Evolutionary conservation across 1,140 invertebrate genomes (phyloP), one percentile per base, ranked within the genome.

Genomic region (Oscheius sp.): DNA sequence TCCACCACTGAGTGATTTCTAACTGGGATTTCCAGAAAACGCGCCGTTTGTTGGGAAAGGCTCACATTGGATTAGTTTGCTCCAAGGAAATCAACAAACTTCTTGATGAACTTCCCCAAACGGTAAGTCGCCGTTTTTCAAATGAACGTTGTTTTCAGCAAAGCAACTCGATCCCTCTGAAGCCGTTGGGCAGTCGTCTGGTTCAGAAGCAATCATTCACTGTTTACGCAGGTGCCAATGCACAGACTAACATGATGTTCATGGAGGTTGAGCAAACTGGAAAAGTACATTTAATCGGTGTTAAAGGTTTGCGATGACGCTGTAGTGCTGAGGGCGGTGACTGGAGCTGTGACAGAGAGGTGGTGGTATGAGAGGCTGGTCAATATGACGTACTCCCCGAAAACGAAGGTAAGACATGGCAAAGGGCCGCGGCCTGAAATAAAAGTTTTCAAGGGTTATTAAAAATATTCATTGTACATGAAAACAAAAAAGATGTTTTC

Each of bases 291-390:
- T n/a, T n/a, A n/a, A n/a, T n/a, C n/a, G n/a, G 18, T 31, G 31
- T 65, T 63, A 42, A 72, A 87, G 87, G 87, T 98, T 20, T 91
- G 95, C 80, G 95, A 99, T 85, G 96, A 99, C 85, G 96, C 95
- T 13, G 89, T 99, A 29, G 92, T 99, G 18, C 86, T 99, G 63
- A 88, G 96, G 68, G 93, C 93, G 46, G 91, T 93, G 15, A 93
- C 91, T 82, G 93, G 95, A 84, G 91, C 93, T 3, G 97, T 99
- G 79, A 91, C 96, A 59, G 95, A 99, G 84, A 88, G 85, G 32
- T 99, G 95, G 95, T 99, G 95, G 95, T 99, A 94, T 87, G 96
- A 99, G 84, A 88, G 95, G 64, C 88, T 99, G 28, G 94, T 99
- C 13, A 99, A 99, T 84, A 98, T 99, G 94, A 98, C 95, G 0